phyloP scores from a whole-genome alignment of 2,797 vertebrate genomes.

The Lophotriccus pileatus region DNA sequence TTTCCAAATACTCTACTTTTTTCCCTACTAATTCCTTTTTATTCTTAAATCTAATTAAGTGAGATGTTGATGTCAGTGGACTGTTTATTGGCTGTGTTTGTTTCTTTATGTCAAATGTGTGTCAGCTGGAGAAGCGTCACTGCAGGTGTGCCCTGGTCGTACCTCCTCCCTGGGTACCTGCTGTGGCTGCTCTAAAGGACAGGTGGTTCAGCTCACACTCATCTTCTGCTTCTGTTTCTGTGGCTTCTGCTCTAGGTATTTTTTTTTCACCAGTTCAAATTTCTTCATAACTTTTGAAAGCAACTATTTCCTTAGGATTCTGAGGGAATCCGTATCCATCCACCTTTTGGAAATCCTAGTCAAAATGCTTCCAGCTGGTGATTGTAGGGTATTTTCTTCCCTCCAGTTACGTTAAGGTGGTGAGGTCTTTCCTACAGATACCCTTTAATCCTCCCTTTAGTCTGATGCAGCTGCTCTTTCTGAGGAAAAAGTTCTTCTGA shows the following conservation, averaged over 20 bases:
- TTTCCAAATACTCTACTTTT: not conserved
- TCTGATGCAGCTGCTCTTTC: not conserved
- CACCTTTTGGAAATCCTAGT: not conserved
- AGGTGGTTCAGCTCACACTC: not conserved
- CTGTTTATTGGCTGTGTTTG: not conserved
- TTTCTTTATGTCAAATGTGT: not conserved
- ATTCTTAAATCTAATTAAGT: not conserved
- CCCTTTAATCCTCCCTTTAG: not conserved
- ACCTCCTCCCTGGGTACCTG: not conserved
- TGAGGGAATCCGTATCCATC: not conserved
- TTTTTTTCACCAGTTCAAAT: not conserved
- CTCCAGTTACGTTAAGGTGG: not conserved
- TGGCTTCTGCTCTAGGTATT: not conserved
- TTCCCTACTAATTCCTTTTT: not conserved
- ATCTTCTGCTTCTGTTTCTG: not conserved
- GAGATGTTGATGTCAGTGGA: not conserved
- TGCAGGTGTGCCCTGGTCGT: accelerated
- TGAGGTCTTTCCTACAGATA: not conserved
- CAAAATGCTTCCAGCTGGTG: not conserved
- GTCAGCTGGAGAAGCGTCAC: not conserved
- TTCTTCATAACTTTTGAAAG: not conserved
- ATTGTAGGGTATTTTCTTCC: not conserved
- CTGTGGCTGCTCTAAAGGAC: no score
- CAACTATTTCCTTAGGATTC: not conserved
- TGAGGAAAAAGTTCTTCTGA: not conserved